Conservation (phyloP, 2,888 invertebrate species). For the Scaptodrosophila latifasciaeformis region DNA sequence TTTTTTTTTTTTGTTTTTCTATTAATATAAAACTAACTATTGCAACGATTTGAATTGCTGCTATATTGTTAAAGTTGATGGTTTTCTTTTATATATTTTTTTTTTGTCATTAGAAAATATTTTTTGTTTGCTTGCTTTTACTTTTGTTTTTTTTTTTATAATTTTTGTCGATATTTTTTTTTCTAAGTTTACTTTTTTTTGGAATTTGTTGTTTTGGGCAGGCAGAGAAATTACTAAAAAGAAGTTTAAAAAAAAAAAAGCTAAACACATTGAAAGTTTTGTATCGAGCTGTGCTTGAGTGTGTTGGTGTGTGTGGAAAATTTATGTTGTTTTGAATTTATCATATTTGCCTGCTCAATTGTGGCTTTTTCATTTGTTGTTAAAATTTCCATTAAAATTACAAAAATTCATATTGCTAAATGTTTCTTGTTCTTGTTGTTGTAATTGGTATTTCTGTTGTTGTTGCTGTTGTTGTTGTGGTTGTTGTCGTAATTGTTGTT, state of each 20-base stretch:
- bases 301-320: constrained; percentile 4
- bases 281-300: neutral
- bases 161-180: constrained; percentile 2
- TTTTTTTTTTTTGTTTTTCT: constrained; percentile 6
- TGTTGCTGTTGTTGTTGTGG: too few relatives aligned
- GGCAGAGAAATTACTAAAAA: too few relatives aligned
- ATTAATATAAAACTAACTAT: constrained; percentile 18
- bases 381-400: constrained; percentile 71
- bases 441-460: constrained; percentile 26
- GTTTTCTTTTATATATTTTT: constrained; percentile 19
- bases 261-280: constrained; percentile 14
- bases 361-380: constrained; percentile 26
- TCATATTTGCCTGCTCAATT: constrained; percentile 42
- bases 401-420: constrained; percentile 56
- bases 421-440: constrained; percentile 33
- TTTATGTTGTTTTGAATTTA: constrained; percentile 24
- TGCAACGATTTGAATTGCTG: constrained; percentile 36
- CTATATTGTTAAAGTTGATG: constrained; percentile 27
- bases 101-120: neutral
- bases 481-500: too few relatives aligned
- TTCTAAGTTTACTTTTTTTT: constrained; percentile 17
- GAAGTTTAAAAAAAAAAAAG: constrained; percentile 26
- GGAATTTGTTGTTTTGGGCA: constrained; percentile 19
- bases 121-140: neutral
- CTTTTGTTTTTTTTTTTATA: neutral